Evolutionary conservation across 2,113 vertebrate genomes (phyloP), one percentile per base, ranked within the genome.

Genomic region (Ursus arctos): DNA sequence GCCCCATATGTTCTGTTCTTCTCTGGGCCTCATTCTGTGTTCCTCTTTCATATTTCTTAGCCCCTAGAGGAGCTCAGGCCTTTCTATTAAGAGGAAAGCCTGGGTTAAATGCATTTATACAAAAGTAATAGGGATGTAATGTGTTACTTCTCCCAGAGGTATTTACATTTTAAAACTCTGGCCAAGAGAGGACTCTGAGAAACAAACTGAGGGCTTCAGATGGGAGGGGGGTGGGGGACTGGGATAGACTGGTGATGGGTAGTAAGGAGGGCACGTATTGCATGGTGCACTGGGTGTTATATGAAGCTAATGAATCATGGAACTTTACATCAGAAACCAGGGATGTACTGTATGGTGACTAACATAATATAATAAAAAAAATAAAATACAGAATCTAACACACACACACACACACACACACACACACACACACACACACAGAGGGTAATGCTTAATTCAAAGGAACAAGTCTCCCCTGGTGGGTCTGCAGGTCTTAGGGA

Each of bases 131-230:
- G 93, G 89, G 67, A 76, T 53, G 11, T 28, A 83, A 80, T 77
- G 24, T 89, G 88, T 71, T 87, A 55, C 31, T 74, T 92, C 63
- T 96, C 92, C 83, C 95, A 91, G 65, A 77, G 40, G 91, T 80
- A 87, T 96, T 97, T 93, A 76, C 67, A 85, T 95, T 96, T 88
- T 47, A 91, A 96, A 97, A 82, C 40, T 77, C 69, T 77, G 94
- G 43, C 65, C 86, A 21, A 71, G 83, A 74, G 74, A 43, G 43
- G 6, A 43, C 43, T 43, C 43, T 43, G 43, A 43, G 43, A 43
- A 43, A 43, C 43, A 43, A 43, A 43, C 43, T 43, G 43, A 43
- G 43, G 43, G 43, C 43, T 43, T 43, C 43, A 43, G 43, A 43
- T 1, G 43, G 43, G 43, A 43, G 43, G 43, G 6, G 43, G 43